Base-by-base conservation (phyloP, 2,888 invertebrate species). In the Sphecodes monilicornis region DNA sequence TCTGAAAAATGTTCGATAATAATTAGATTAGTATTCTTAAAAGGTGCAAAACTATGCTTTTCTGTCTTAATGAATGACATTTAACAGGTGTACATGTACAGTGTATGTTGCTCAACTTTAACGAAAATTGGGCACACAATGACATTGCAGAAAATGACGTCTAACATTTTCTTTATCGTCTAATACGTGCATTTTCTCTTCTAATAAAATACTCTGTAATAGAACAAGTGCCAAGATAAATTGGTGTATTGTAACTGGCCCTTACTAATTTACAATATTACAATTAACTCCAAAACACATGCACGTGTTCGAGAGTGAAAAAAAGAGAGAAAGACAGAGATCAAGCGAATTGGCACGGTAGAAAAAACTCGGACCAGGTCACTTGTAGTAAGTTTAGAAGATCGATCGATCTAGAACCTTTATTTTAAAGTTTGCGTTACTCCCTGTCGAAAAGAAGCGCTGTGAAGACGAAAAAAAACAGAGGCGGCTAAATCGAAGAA, bases 321-420 rank as follows among this genome's bases (percentile, higher is more conserved):
- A 2, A 54, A n/a, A 29, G 29, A 46, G 39, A 36, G 50, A 3
- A 2, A 22, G 0, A 54, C 8, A 29, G 29, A 46, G 39, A 36
- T n/a, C n/a, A 3, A 57, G 16, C 50, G 46, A 76, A 43, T 78
- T 83, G 83, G 78, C 72, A 76, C 41, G 32, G 66, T 32, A 29
- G 60, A 80, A 88, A 85, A 86, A 89, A 76, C 76, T 82, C 76
- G 50, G 78, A 83, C 41, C 79, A 36, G 73, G 83, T 84, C 80
- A 78, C 50, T 68, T 43, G 16, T 70, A 39, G 68, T 89, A 89
- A 89, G 88, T 89, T 88, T 89, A 89, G 89, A 80, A 76, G 69
- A 46, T 57, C 75, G 72, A 82, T 82, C 76, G 68, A 64, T 85
- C 87, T 78, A 75, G 72, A 82, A 80, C 68, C 36, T 71, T 75